Evolutionary conservation across 2,113 vertebrate genomes (phyloP).

Genomic region (Girardinichthys multiradiatus): DNA sequence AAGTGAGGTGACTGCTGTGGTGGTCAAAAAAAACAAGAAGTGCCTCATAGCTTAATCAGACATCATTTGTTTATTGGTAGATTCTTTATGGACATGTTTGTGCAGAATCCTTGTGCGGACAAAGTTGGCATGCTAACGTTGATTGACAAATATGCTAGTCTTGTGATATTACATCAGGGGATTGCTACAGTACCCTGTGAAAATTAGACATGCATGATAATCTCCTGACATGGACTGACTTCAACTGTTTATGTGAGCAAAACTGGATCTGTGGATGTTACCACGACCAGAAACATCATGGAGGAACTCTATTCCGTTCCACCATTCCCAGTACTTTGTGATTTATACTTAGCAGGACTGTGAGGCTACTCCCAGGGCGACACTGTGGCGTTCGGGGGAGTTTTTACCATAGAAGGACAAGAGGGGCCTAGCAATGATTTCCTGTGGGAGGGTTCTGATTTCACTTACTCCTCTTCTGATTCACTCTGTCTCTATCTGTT

Average conservation of each 20-base stretch:
- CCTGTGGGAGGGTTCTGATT: conserved; percentile 81
- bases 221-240: not conserved
- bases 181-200: conserved; percentile 3
- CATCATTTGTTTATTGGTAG: not conserved
- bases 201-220: not conserved
- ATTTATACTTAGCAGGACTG: conserved; percentile 77
- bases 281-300: not conserved
- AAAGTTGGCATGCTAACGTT: conserved; percentile 16
- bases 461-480: conserved; percentile 65
- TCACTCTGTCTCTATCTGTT: conserved; percentile 44
- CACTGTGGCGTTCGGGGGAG: conserved; percentile 76
- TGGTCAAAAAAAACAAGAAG: not conserved
- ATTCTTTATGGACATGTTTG: conserved; percentile 27
- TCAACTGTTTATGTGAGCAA: not conserved
- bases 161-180: conserved; percentile 29
- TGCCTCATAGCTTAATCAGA: not conserved
- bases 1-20: conserved; percentile 15
- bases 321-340: conserved; percentile 63
- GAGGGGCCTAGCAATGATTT: conserved; percentile 73
- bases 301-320: conserved; percentile 47
- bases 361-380: conserved; percentile 72
- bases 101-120: conserved; percentile 32
- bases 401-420: conserved; percentile 84
- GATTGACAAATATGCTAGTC: conserved; percentile 16
- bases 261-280: not conserved